Conservation (phyloP, 2,113 vertebrate species). For the Lagopus leucura region DNA sequence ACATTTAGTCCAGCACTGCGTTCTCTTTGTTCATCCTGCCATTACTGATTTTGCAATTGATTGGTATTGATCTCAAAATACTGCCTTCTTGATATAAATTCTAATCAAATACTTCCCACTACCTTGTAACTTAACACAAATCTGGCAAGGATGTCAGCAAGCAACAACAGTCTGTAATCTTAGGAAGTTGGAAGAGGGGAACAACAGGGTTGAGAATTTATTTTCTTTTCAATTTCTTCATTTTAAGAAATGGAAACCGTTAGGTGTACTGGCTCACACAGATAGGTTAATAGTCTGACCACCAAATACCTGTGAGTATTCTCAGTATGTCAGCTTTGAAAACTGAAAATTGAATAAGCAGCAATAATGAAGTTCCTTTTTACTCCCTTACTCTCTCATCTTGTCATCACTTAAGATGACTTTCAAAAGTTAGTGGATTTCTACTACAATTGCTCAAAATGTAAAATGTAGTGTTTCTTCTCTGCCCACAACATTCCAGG, state of each 20-base stretch:
- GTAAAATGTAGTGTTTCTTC: background rate
- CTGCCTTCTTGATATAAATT: constrained; percentile 19
- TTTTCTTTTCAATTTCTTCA: background rate
- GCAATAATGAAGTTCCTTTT: constrained; percentile 31
- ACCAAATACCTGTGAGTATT: constrained; percentile 49
- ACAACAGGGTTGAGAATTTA: background rate
- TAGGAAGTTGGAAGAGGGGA: background rate
- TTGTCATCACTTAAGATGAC: background rate
- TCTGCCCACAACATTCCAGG: background rate
- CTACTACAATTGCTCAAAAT: background rate
- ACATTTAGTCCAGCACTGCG: background rate
- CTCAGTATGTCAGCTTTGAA: background rate
- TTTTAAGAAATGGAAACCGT: background rate
- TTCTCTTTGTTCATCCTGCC: background rate
- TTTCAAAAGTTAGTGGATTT: constrained; percentile 40
- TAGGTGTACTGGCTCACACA: background rate
- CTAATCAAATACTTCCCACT: background rate
- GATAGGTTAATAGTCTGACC: constrained; percentile 49
- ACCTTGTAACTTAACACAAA: background rate
- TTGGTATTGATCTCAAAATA: fast-evolving
- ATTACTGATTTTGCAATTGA: background rate
- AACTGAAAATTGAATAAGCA: constrained; percentile 55
- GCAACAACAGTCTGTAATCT: background rate
- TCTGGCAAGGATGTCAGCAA: background rate
- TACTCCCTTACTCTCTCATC: constrained; percentile 14